Evolutionary conservation across 2,797 vertebrate genomes (phyloP), one percentile per base, ranked within the genome.

Genomic region (Anas bernieri): DNA sequence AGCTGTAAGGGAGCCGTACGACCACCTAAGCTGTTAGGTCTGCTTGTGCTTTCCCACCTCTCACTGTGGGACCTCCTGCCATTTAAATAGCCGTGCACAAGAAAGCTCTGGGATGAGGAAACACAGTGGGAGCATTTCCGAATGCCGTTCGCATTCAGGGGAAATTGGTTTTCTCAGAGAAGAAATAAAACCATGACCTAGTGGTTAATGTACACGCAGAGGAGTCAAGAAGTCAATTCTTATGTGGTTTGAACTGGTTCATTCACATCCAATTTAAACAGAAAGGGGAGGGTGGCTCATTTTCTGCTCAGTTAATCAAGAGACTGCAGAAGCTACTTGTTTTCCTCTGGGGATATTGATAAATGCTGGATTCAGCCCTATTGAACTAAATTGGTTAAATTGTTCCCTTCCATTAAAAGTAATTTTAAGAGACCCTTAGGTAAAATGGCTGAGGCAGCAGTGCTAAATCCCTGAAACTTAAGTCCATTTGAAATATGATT

Each of bases 231-330:
- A 94, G 84, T 83, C 69, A 83, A 35, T 83, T 93, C 94, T 90
- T 83, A 88, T 92, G 91, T 90, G 76, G 77, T 91, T 96, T 93
- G 87, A 96, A 89, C 89, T 35, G 58, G 82, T 93, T 97, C 88
- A 45, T 93, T 94, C 64, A 46, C 78, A 83, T 77, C 72, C 83
- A 87, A 89, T 93, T 96, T 90, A 93, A 95, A 92, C 69, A 81
- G 55, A 87, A 85, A 78, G 31, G 76, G 89, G 58, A 86, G 62
- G 62, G 92, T 1, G 31, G 62, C 84, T 96, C 73, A 78, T 94
- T 96, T 95, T 94, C 92, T 96, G 94, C 93, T 96, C 84, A 83
- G 88, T 94, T 94, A 95, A 89, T 96, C 92, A 90, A 85, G 86
- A 78, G 69, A 37, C 50, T 92, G 41, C 46, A 87, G 84, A 80